A percentile compares a stretch with the other conserved stretches of the same genome.
phyloP scores from a whole-genome alignment of 2,888 invertebrate species.

The Lissocephala sabroskyi region DNA sequence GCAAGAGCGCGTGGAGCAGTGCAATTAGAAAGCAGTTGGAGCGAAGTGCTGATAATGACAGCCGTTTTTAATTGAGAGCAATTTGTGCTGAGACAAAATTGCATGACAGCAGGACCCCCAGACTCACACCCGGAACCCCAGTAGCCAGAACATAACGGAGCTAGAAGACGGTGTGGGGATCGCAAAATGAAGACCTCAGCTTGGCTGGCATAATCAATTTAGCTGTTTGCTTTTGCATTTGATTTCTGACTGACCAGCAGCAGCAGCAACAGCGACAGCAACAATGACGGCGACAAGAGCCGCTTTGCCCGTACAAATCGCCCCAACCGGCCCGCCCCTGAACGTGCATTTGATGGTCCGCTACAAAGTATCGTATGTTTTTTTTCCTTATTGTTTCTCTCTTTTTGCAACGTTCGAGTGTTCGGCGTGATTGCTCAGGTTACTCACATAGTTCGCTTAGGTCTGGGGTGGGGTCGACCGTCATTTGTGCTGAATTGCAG shows the following conservation, averaged over 20 bases:
- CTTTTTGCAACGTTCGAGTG: slow-evolving; percentile 16
- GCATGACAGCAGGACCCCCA: not conserved
- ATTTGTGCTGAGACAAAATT: slow-evolving; percentile 30
- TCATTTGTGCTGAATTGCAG: slow-evolving; percentile 27
- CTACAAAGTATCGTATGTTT: too few relatives aligned
- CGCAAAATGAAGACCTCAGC: slow-evolving; percentile 2
- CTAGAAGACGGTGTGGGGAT: too few relatives aligned
- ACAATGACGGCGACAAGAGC: not conserved
- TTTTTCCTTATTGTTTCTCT: too few relatives aligned
- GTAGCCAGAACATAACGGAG: too few relatives aligned
- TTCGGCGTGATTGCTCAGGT: slow-evolving; percentile 59
- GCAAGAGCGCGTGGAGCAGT: too few relatives aligned
- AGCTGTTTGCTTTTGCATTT: slow-evolving; percentile 46
- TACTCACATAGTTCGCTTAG: slow-evolving; percentile 24
- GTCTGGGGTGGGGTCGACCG: too few relatives aligned
- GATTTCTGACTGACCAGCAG: slow-evolving; percentile 44
- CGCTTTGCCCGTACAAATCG: not conserved
- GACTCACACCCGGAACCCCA: too few relatives aligned
- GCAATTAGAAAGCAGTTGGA: slow-evolving; percentile 39
- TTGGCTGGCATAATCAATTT: slow-evolving; percentile 47
- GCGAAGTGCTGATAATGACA: slow-evolving; percentile 16
- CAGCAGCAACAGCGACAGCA: slow-evolving; percentile 8
- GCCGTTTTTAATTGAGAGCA: slow-evolving; percentile 50
- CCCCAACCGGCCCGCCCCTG: too few relatives aligned
- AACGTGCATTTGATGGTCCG: not conserved